A percentile compares a stretch with the other conserved stretches of the same genome.
Evolutionary conservation across 2,888 invertebrate species (phyloP).

Genomic region (Monoplex corrugatus): DNA sequence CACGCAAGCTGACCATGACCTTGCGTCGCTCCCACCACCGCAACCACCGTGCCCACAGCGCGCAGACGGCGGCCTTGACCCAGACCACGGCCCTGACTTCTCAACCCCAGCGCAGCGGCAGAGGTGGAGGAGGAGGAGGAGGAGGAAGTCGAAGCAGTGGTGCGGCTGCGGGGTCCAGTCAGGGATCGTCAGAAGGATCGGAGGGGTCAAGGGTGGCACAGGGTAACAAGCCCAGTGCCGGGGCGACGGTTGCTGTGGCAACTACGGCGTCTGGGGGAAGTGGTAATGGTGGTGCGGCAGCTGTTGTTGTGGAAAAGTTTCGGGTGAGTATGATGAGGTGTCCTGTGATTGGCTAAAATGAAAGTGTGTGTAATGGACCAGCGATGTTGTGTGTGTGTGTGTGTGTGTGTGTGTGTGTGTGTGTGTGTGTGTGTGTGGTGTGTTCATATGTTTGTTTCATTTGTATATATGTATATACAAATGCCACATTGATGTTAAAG

Average conservation of each 20-base stretch:
- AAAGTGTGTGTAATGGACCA: neutral
- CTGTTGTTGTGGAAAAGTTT: conserved; percentile 43
- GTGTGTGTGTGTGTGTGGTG: neutral
- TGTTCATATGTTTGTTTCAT: no score
- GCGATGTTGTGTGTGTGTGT: neutral
- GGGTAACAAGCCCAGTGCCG: conserved; percentile 9
- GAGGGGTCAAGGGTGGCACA: conserved; percentile 19
- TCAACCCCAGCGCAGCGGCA: conserved; percentile 14
- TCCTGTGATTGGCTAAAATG: neutral
- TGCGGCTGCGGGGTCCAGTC: neutral
- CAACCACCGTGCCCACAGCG: conserved; percentile 31
- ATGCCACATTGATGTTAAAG: no score
- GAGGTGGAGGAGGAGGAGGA: neutral
- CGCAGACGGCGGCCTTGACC: conserved; percentile 34
- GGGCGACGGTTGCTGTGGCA: conserved; percentile 19
- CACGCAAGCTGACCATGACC: conserved; percentile 88
- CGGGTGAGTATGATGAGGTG: neutral
- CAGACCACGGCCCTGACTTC: conserved; percentile 38
- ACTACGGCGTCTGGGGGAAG: neutral
- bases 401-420: neutral
- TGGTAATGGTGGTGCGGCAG: conserved; percentile 21
- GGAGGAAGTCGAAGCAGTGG: neutral
- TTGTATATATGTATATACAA: no score
- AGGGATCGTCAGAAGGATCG: neutral
- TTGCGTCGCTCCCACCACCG: conserved; percentile 81